Evolutionary conservation across 2,113 vertebrate species (phyloP), one percentile per base, ranked within the genome.

Genomic region (Zosterops pallidus): DNA sequence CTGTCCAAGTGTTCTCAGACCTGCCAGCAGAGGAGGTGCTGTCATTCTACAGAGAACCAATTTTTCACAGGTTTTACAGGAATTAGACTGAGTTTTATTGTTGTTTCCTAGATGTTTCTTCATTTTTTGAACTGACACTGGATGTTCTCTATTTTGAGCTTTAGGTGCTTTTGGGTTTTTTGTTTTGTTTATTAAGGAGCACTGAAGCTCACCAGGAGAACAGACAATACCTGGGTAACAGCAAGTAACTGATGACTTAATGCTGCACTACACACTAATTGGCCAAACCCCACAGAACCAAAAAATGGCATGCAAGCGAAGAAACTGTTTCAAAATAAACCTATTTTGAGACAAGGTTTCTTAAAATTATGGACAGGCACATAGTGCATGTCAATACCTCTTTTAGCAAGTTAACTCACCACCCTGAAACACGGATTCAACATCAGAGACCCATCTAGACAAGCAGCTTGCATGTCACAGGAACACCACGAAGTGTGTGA

Each of bases 191-290:
- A 49, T 53, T 8, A 20, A 74, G 8, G 15, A 68, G 9, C 16
- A 49, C 1, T 41, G n/a, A 75, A 47, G 56, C 24, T 63, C 49
- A 12, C 16, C 23, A 79, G 28, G 13, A 90, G 60, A 63, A 49
- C 33, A 60, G 29, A 50, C 18, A 6, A 44, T 28, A 56, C 21
- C 33, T 7, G 22, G 28, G 21, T 50, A 44, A 81, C 15, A 56
- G 52, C 46, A 78, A 78, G 41, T 24, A 64, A 65, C 53, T n/a
- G 9, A 52, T 59, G 44, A 33, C 26, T 39, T 39, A 12, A 37
- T 3, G 1, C 2, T 33, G 31, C 28, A 56, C 57, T n/a, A 53
- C 3, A 70, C 12, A 25, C 22, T 60, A 49, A 47, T 0, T 19
- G 41, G 26, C 20, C 57, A 84, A 65, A 68, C 4, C 35, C 35